Evolutionary conservation across 53 echinoderm and acorn worm genomes (phyloP).

Genomic region (Temnopleurus reevesii): DNA sequence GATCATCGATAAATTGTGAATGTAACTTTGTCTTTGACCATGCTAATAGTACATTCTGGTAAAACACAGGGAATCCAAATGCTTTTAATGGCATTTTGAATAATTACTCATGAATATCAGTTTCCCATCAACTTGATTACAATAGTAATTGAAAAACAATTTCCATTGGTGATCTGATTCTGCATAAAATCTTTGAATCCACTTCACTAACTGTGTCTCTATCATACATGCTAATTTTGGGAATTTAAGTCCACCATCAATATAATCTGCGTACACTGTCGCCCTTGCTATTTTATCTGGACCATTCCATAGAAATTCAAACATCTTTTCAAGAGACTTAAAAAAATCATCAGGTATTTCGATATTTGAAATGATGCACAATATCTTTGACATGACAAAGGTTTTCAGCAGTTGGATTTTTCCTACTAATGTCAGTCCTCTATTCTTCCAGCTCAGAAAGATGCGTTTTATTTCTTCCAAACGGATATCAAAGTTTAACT

Average conservation of each 20-base stretch:
- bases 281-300: slow-evolving; percentile 13
- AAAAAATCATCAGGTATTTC: slow-evolving; percentile 40
- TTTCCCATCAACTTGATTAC: neutral
- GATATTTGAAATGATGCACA: neutral
- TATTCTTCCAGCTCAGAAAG: neutral
- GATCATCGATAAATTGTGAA: neutral
- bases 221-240: slow-evolving; percentile 13
- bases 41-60: slow-evolving; percentile 1
- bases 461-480: neutral
- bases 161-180: slow-evolving; percentile 23
- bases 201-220: neutral
- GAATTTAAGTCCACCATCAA: slow-evolving; percentile 25
- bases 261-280: slow-evolving; percentile 13
- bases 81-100: neutral
- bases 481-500: neutral
- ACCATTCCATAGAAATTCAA: neutral
- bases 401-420: slow-evolving; percentile 9
- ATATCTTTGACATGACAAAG: neutral
- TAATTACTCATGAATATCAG: neutral
- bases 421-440: neutral
- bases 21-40: slow-evolving; percentile 10
- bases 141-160: neutral
- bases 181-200: slow-evolving; percentile 1
- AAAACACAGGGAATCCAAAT: slow-evolving; percentile 15
- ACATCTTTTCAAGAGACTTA: neutral